A percentile compares a stretch with the other conserved stretches of the same genome.
phyloP scores from a whole-genome alignment of 2,797 vertebrate species.

The Potorous gilbertii region DNA sequence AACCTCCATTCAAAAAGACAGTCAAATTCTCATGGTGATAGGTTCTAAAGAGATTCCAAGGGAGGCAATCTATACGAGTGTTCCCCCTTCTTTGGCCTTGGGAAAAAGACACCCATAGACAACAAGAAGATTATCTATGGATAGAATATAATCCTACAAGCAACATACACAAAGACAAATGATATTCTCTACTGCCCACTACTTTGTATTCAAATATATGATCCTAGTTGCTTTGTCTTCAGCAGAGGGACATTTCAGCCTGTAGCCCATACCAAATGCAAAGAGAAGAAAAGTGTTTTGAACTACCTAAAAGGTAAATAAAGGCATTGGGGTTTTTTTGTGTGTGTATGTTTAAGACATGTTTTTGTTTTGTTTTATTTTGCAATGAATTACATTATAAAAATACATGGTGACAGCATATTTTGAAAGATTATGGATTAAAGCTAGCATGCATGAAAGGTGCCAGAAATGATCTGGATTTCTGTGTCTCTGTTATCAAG shows the following conservation, averaged over 20 bases:
- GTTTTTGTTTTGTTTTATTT: neutral
- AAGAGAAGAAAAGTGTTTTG: neutral
- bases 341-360: neutral
- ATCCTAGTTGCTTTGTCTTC: neutral
- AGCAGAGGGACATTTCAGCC: neutral
- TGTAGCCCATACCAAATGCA: neutral
- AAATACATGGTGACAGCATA: neutral
- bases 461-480: neutral
- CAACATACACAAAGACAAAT: neutral
- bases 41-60: neutral
- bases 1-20: neutral
- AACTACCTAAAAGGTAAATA: neutral
- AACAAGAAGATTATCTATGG: neutral
- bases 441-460: neutral
- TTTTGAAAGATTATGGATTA: neutral
- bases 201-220: neutral
- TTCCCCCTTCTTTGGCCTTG: neutral
- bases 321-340: neutral
- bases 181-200: neutral
- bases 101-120: neutral
- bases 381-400: neutral
- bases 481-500: neutral
- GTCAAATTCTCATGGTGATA: neutral
- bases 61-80: neutral
- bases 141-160: neutral